These are phyloP conservation scores for Macrosoma leucophasiata DNA, from an alignment of 2,888 invertebrate genomes.

Conservation along the genomic window DNA sequence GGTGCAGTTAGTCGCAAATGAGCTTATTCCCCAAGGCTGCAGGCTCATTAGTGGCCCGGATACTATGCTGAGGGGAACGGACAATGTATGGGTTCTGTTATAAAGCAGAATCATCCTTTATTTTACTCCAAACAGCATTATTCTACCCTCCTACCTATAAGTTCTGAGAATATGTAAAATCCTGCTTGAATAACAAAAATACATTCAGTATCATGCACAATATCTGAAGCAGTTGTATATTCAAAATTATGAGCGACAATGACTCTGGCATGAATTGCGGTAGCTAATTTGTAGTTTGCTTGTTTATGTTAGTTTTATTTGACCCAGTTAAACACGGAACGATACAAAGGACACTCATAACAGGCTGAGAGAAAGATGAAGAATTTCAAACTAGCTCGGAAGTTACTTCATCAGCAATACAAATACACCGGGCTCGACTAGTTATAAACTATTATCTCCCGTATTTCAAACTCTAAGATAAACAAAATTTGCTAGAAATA, in stretches of 20 bases:
- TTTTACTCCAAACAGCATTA: too few species aligned
- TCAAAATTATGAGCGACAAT: too few species aligned
- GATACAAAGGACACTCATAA: conserved; percentile 33
- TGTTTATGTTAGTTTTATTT: conserved; percentile 23
- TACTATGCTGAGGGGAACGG: conserved; percentile 34
- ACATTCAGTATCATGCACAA: too few species aligned
- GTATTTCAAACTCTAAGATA: conserved; percentile 51
- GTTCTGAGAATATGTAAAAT: too few species aligned
- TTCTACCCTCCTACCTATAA: too few species aligned
- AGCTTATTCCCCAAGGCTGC: conserved; percentile 56
- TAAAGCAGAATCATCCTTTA: too few species aligned
- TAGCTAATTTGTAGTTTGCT: too few species aligned
- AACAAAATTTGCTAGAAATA: conserved; percentile 43
- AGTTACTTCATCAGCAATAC: conserved; percentile 57
- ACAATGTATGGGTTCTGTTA: conserved; percentile 38
- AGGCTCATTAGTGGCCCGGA: conserved; percentile 50
- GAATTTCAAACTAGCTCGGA: conserved; percentile 49
- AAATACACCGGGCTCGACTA: conserved; percentile 51
- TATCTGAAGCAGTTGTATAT: too few species aligned
- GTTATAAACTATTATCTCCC: conserved; percentile 61
- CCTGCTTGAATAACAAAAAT: too few species aligned
- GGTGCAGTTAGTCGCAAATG: conserved; percentile 55
- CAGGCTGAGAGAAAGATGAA: conserved; percentile 40
- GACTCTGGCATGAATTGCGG: too few species aligned
- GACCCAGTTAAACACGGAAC: conserved; percentile 18